A percentile compares a stretch with the other conserved stretches of the same genome.
Conservation (phyloP, 1,140 invertebrate species). For the Drosophila simulans region DNA sequence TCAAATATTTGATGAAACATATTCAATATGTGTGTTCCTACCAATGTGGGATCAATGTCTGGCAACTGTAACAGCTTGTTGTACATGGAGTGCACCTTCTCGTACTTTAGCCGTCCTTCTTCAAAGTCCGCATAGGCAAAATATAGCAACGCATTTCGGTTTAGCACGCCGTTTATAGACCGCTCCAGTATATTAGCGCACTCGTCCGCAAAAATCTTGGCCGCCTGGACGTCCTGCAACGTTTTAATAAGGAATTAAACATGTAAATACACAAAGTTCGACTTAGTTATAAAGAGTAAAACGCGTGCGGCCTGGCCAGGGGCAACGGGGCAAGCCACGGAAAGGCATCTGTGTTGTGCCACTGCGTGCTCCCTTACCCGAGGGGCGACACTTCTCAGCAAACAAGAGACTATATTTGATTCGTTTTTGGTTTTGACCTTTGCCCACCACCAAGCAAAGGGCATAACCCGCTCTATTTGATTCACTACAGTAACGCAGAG, state of each 20-base stretch:
- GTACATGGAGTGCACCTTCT: slow-evolving; percentile 99
- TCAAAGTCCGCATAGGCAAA: slow-evolving; percentile 99
- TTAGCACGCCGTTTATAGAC: slow-evolving; percentile 93
- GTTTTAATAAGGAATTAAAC: slow-evolving; percentile 1
- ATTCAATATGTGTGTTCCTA: slow-evolving; percentile 78
- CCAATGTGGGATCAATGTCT: slow-evolving; percentile 97
- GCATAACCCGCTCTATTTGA: slow-evolving; percentile 59
- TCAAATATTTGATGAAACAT: background rate
- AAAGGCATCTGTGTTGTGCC: background rate
- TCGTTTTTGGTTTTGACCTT: slow-evolving; percentile 41
- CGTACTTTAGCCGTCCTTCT: slow-evolving; percentile 97
- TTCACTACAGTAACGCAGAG: slow-evolving; percentile 24
- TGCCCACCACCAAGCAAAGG: background rate
- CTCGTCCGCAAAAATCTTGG: slow-evolving; percentile 96
- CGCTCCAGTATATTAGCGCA: slow-evolving; percentile 97
- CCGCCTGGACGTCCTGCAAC: slow-evolving; percentile 93
- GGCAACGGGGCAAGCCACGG: slow-evolving; percentile 62
- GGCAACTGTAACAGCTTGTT: slow-evolving; percentile 94
- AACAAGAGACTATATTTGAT: slow-evolving; percentile 63
- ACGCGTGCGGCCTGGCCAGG: slow-evolving; percentile 64
- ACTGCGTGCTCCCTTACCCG: slow-evolving; percentile 63
- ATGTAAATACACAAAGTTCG: background rate
- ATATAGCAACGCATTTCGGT: slow-evolving; percentile 96
- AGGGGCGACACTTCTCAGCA: slow-evolving; percentile 68
- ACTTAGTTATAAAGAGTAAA: slow-evolving; percentile 43